These are phyloP conservation scores for Andrena marginata DNA, from an alignment of 2,888 invertebrate genomes.

Conservation along the genomic window DNA sequence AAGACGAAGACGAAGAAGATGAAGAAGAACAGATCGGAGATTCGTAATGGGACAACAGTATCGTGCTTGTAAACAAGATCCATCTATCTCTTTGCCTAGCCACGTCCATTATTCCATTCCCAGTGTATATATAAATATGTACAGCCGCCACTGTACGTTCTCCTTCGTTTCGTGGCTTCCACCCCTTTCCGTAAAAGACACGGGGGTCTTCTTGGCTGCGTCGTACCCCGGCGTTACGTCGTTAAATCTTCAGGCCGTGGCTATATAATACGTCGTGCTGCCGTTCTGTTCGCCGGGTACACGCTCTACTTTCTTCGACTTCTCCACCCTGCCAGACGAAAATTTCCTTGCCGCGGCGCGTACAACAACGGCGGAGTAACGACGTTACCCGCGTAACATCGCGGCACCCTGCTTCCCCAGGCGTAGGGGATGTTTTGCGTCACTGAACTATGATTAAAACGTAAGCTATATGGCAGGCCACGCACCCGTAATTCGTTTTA, in stretches of 20 bases:
- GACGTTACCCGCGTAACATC: constrained; percentile 47
- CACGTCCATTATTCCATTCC: constrained; percentile 65
- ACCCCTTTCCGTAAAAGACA: constrained; percentile 1
- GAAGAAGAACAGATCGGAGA: constrained; percentile 27
- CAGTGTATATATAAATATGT: constrained; percentile 38
- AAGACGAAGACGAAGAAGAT: constrained; percentile 22
- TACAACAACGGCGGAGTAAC: constrained; percentile 42
- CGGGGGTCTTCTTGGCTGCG: not conserved
- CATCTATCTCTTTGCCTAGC: constrained; percentile 50
- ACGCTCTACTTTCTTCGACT: constrained; percentile 39
- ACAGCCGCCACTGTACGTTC: constrained; percentile 22
- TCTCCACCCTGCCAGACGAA: constrained; percentile 18
- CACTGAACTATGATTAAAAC: constrained; percentile 45
- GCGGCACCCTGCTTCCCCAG: constrained; percentile 26
- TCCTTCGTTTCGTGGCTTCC: constrained; percentile 31
- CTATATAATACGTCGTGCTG: constrained; percentile 22
- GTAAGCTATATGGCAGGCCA: constrained; percentile 9
- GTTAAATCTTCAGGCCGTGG: constrained; percentile 52
- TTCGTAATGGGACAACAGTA: constrained; percentile 59
- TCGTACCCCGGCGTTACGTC: constrained; percentile 35
- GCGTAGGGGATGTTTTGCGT: constrained; percentile 13
- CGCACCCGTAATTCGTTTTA: constrained; percentile 28
- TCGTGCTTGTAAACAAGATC: constrained; percentile 66
- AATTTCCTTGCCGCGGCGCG: constrained; percentile 13
- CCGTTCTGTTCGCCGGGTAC: not conserved